Evolutionary conservation across 2,113 vertebrate species (phyloP).

Genomic region (Dunckerocampus dactyliophorus): DNA sequence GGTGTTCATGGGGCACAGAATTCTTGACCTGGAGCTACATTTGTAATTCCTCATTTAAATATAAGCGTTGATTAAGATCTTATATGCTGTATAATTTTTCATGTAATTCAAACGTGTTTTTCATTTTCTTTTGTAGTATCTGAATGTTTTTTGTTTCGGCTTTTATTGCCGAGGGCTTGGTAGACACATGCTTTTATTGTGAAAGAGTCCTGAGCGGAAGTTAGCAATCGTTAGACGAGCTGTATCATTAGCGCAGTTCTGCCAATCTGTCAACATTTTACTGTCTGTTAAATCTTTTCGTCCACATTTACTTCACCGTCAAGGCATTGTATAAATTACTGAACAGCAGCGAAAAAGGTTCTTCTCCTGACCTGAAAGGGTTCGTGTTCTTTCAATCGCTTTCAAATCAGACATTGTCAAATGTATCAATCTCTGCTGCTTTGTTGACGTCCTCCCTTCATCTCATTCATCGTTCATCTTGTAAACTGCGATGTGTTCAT

Average conservation of each 20-base stretch:
- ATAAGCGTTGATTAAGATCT: too few relatives aligned
- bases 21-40: too few relatives aligned
- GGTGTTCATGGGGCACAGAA: too few relatives aligned
- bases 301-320: neutral
- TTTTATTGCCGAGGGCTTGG: neutral
- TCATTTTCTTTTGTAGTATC: too few relatives aligned
- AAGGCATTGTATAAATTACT: neutral
- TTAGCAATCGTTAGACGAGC: neutral
- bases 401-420: neutral
- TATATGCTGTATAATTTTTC: too few relatives aligned
- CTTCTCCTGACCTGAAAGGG: neutral
- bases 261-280: neutral
- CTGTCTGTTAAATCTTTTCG: neutral
- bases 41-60: too few relatives aligned
- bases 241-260: neutral
- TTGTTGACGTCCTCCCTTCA: neutral
- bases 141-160: neutral
- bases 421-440: neutral
- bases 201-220: conserved; percentile 33
- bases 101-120: too few relatives aligned
- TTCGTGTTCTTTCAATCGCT: conserved; percentile 8
- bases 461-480: neutral
- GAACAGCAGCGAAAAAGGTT: neutral
- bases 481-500: neutral
- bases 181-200: conserved; percentile 36